Evolutionary conservation across 2,797 vertebrate species (phyloP).

Genomic region (Lepilemur septentrionalis): DNA sequence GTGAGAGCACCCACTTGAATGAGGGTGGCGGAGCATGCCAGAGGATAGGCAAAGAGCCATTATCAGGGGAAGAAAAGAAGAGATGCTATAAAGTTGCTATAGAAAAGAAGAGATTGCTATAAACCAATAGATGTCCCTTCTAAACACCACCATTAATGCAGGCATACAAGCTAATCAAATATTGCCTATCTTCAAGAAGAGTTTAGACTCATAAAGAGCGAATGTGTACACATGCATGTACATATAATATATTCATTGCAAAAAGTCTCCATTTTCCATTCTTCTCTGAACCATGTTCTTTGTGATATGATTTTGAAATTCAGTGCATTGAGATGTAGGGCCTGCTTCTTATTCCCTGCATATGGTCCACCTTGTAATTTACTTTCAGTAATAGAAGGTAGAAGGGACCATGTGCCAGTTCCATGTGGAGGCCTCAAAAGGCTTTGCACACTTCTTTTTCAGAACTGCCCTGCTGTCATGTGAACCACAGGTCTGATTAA

Average conservation of each 20-base stretch:
- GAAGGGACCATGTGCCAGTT: not conserved
- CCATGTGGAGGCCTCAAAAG: not conserved
- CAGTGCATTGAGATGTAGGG: not conserved
- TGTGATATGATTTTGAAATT: not conserved
- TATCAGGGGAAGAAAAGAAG: not conserved
- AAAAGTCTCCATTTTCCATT: not conserved
- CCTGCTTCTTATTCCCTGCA: not conserved
- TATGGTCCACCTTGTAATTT: not conserved
- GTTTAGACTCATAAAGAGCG: not conserved
- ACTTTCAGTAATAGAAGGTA: not conserved
- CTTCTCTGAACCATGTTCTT: not conserved
- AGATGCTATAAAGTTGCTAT: not conserved
- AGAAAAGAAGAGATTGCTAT: too few relatives aligned
- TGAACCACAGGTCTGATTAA: not conserved
- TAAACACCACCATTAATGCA: not conserved
- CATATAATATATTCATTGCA: not conserved
- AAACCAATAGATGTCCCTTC: not conserved
- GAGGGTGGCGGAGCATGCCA: accelerated
- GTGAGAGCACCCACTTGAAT: not conserved
- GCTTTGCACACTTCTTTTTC: not conserved
- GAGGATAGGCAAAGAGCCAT: not conserved
- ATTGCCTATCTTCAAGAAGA: not conserved
- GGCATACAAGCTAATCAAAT: not conserved
- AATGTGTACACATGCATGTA: not conserved
- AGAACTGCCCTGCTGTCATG: not conserved